phyloP scores from a whole-genome alignment of 1,140 invertebrate genomes.

The Nebria ingens region DNA sequence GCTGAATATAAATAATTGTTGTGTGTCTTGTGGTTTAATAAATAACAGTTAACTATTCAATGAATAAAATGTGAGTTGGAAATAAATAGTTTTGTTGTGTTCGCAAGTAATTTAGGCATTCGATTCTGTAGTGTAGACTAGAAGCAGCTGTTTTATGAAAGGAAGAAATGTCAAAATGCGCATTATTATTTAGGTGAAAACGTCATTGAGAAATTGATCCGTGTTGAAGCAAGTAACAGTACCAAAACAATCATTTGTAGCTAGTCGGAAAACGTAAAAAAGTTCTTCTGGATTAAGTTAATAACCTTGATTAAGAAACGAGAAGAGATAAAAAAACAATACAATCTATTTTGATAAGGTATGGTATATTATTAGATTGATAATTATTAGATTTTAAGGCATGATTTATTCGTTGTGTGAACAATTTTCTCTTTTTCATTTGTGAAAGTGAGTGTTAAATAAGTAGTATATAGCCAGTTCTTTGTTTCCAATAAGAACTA shows the following conservation, averaged over 20 bases:
- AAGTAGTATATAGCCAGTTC: no score
- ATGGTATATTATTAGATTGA: background rate
- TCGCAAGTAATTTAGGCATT: no score
- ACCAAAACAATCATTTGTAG: background rate
- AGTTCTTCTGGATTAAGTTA: background rate
- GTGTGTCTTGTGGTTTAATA: no score
- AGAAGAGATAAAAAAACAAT: background rate
- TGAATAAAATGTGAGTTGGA: no score
- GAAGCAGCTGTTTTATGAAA: background rate
- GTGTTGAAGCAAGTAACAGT: background rate
- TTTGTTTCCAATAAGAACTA: background rate
- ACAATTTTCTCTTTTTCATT: slow-evolving; percentile 1
- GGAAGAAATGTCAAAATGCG: background rate
- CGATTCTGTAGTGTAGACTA: no score
- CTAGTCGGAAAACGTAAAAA: background rate
- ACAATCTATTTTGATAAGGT: background rate
- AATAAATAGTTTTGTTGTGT: no score
- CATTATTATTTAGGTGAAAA: background rate
- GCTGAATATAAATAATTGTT: no score
- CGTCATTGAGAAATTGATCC: slow-evolving; percentile 6
- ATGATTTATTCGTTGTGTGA: background rate
- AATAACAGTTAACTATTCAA: no score
- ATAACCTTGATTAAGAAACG: background rate
- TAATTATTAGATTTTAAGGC: background rate
- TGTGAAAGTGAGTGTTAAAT: background rate